These are phyloP conservation scores for Meriones psammophilus DNA, from an alignment of 2,797 vertebrate species.

Conservation along the genomic window DNA sequence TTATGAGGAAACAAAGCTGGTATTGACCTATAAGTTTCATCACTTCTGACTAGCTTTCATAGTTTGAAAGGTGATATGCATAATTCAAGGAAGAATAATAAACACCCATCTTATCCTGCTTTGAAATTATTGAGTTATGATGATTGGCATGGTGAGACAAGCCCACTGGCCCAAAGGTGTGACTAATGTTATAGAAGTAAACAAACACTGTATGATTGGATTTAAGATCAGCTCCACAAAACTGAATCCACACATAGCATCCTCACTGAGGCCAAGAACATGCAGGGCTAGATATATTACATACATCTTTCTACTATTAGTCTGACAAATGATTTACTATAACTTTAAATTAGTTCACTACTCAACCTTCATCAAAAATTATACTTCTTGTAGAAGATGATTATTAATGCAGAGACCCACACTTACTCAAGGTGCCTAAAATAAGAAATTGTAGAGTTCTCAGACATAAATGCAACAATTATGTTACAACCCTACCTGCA, in stretches of 20 bases:
- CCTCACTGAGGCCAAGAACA: no score
- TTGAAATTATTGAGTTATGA: background rate
- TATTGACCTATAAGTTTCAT: background rate
- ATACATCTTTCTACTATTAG: background rate
- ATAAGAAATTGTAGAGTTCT: no score
- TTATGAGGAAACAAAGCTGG: background rate
- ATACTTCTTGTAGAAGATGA: background rate
- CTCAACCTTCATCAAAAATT: background rate
- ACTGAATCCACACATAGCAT: background rate
- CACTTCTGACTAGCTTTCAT: no score
- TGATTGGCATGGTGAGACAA: background rate
- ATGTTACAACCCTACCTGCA: no score
- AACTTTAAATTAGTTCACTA: background rate
- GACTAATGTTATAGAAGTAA: background rate
- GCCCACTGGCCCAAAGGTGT: background rate
- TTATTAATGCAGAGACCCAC: no score
- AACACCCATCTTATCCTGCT: background rate
- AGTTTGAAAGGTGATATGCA: background rate
- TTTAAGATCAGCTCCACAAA: background rate
- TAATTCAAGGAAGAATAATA: background rate
- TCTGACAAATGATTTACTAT: background rate
- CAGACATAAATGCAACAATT: background rate
- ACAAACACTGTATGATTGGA: no score
- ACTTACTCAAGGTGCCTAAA: no score
- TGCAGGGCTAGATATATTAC: background rate